Conservation (phyloP, 2,113 vertebrate genomes). For the Plectropomus leopardus region DNA sequence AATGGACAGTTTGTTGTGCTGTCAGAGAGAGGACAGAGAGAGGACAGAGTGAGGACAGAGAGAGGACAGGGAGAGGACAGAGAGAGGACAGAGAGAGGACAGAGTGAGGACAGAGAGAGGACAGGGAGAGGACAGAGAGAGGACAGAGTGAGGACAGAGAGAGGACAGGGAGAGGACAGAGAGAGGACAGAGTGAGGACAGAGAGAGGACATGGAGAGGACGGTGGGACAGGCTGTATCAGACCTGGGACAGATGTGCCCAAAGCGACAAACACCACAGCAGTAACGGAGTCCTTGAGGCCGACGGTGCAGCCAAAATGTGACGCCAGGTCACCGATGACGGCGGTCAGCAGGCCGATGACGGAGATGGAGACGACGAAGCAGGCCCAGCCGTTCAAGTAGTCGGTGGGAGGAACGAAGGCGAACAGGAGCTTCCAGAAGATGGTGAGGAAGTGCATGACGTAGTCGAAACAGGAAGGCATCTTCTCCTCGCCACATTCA, state of each 20-base stretch:
- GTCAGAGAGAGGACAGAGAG: too few relatives aligned
- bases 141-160: too few relatives aligned
- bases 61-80: too few relatives aligned
- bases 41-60: too few relatives aligned
- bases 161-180: too few relatives aligned
- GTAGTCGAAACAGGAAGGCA: conserved; percentile 95
- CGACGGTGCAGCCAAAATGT: conserved; percentile 97
- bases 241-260: conserved; percentile 97
- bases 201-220: not conserved
- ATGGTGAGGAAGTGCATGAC: conserved; percentile 98
- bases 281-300: conserved; percentile 96
- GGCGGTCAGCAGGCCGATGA: conserved; percentile 94
- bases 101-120: too few relatives aligned
- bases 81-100: too few relatives aligned
- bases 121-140: too few relatives aligned
- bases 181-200: not conserved
- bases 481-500: conserved; percentile 89
- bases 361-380: conserved; percentile 92
- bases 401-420: conserved; percentile 96
- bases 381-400: conserved; percentile 98
- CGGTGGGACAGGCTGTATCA: not conserved
- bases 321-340: conserved; percentile 96
- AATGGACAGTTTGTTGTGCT: too few relatives aligned
- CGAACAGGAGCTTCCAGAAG: conserved; percentile 98
- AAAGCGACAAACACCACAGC: conserved; percentile 96